These are phyloP conservation scores for Gobius niger DNA, from an alignment of 2,113 vertebrate genomes.

Conservation along the genomic window DNA sequence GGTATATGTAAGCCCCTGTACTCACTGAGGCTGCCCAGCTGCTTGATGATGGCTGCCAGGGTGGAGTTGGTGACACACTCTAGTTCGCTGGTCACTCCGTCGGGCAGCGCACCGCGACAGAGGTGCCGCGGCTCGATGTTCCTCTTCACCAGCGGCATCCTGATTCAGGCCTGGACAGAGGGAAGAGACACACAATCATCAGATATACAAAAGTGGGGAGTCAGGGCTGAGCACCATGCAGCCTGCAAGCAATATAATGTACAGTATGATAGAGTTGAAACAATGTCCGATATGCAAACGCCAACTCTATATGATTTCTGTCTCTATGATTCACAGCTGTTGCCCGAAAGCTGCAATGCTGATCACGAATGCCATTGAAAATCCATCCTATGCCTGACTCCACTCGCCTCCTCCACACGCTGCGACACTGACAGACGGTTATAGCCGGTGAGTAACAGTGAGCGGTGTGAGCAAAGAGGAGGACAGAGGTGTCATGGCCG, in stretches of 20 bases:
- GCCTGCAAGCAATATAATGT: too few species aligned
- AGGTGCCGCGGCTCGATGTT: conserved; percentile 89
- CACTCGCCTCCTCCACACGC: too few species aligned
- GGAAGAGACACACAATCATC: not conserved
- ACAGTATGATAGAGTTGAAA: too few species aligned
- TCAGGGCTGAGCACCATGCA: too few species aligned
- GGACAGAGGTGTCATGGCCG: conserved; percentile 36
- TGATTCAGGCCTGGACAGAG: conserved; percentile 33
- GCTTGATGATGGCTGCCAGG: conserved; percentile 90
- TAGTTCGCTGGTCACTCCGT: conserved; percentile 87
- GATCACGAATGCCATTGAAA: too few species aligned
- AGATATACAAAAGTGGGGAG: too few species aligned
- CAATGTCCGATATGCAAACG: too few species aligned
- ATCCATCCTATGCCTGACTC: too few species aligned
- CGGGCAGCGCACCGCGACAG: conserved; percentile 85
- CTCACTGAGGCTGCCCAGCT: conserved; percentile 92
- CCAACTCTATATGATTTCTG: too few species aligned
- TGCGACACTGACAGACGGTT: too few species aligned
- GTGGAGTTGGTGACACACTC: conserved; percentile 95
- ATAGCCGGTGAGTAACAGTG: not conserved
- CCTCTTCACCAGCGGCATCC: conserved; percentile 90
- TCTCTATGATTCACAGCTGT: too few species aligned
- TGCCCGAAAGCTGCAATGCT: too few species aligned
- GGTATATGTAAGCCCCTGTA: conserved; percentile 24
- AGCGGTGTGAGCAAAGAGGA: not conserved